Conservation (phyloP, 30 jellyfish, hydroid and myxozoan species). For the Aurelia aurita complex sp. Pacific region DNA sequence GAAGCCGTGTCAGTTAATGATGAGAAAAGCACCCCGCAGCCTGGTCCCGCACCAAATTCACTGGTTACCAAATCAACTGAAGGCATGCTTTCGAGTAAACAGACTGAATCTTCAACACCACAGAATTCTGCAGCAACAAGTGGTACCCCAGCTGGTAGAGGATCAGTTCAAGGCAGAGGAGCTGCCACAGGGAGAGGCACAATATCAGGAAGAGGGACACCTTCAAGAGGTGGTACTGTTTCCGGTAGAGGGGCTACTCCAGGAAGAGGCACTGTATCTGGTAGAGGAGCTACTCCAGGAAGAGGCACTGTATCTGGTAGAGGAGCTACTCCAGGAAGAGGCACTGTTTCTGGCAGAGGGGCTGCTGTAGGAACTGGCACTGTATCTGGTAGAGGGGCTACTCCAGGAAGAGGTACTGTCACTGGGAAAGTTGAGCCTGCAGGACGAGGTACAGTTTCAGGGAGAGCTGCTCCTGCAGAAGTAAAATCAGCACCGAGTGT, state of each 20-base stretch:
- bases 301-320: background rate
- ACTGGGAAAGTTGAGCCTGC: background rate
- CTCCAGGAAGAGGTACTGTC: conserved; percentile 17
- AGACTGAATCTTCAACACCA: too few relatives aligned
- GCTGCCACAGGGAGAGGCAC: background rate
- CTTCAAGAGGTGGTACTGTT: background rate
- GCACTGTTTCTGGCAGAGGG: background rate
- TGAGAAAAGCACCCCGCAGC: too few relatives aligned
- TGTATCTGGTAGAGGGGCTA: conserved; percentile 1
- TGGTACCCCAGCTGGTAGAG: background rate
- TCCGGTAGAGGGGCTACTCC: background rate
- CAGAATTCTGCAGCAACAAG: background rate
- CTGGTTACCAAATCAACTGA: too few relatives aligned
- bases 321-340: background rate
- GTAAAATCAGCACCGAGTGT: background rate
- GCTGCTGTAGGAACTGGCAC: background rate
- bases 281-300: background rate
- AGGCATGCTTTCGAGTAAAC: too few relatives aligned
- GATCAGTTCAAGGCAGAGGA: background rate
- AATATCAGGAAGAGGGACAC: conserved; percentile 4
- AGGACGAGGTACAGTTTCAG: conserved; percentile 23
- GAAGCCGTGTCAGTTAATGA: too few relatives aligned
- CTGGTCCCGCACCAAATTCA: too few relatives aligned
- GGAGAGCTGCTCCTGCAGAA: conserved; percentile 10
- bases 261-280: background rate